Conservation (phyloP, 2,797 vertebrate species). For the Sciaenops ocellatus region DNA sequence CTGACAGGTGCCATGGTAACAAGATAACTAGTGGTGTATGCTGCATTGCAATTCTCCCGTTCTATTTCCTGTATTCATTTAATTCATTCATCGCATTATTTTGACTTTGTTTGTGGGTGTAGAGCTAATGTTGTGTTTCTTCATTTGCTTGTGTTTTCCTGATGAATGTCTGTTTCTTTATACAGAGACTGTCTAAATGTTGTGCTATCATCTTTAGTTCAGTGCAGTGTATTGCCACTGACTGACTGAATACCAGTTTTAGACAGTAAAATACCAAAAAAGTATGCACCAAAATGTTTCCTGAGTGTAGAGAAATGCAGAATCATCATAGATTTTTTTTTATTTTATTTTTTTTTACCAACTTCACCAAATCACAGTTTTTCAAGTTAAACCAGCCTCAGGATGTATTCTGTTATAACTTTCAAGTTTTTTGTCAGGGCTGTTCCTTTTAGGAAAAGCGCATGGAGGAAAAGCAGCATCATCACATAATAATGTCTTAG, state of each 20-base stretch:
- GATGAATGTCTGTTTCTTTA: too few relatives aligned
- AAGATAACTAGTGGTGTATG: too few relatives aligned
- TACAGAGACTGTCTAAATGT: too few relatives aligned
- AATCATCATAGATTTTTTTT: not conserved
- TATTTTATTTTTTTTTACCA: not conserved
- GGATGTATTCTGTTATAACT: not conserved
- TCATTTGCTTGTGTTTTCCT: too few relatives aligned
- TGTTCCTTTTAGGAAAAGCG: not conserved
- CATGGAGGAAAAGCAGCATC: not conserved
- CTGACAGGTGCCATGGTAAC: too few relatives aligned
- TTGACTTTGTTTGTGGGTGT: too few relatives aligned
- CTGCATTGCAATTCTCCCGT: too few relatives aligned
- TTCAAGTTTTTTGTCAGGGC: not conserved
- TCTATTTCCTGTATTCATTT: too few relatives aligned
- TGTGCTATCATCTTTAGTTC: too few relatives aligned
- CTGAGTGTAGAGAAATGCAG: not conserved
- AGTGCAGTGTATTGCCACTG: too few relatives aligned
- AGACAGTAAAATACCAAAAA: not conserved
- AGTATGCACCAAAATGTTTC: not conserved
- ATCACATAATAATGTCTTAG: not conserved
- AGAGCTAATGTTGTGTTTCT: too few relatives aligned
- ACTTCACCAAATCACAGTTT: not conserved
- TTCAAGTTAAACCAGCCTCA: not conserved
- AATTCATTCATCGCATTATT: too few relatives aligned
- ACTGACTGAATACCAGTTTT: not conserved